A percentile compares a stretch with the other conserved stretches of the same genome.
phyloP scores from a whole-genome alignment of 1,140 invertebrate species.

The Drosophila bipectinata region DNA sequence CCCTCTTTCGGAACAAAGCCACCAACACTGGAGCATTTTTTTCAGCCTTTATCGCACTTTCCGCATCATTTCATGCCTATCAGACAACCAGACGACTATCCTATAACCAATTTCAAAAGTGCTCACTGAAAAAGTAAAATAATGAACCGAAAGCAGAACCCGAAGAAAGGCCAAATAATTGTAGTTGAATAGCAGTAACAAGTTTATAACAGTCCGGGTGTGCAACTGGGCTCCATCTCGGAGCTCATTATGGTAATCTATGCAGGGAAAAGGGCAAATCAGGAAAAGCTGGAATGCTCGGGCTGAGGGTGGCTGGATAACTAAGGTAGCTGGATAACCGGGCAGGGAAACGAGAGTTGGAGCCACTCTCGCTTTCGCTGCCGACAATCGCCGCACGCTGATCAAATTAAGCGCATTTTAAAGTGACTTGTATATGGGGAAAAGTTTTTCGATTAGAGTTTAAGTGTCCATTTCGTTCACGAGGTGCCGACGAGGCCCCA shows the following conservation, averaged over 20 bases:
- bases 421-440: constrained; percentile 81
- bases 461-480: constrained; percentile 80
- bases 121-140: constrained; percentile 21
- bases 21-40: constrained; percentile 35
- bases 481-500: constrained; percentile 66
- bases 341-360: constrained; percentile 24
- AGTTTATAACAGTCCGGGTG: constrained; percentile 65
- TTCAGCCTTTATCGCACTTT: constrained; percentile 30
- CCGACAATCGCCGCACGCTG: constrained; percentile 76
- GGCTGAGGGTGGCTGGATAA: neutral
- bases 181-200: constrained; percentile 69
- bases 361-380: constrained; percentile 11
- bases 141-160: constrained; percentile 25
- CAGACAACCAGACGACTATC: constrained; percentile 1
- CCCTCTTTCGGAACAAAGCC: constrained; percentile 21
- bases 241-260: constrained; percentile 78
- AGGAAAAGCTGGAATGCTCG: neutral
- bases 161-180: constrained; percentile 47
- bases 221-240: constrained; percentile 42
- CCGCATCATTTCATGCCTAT: constrained; percentile 37
- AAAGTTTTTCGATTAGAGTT: constrained; percentile 83
- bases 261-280: constrained; percentile 21
- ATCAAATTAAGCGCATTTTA: constrained; percentile 83
- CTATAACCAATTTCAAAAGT: constrained; percentile 50
- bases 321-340: constrained; percentile 30